Evolutionary conservation across 2,797 vertebrate species (phyloP), one percentile per base, ranked within the genome.

Genomic region (Eulemur coronatus): DNA sequence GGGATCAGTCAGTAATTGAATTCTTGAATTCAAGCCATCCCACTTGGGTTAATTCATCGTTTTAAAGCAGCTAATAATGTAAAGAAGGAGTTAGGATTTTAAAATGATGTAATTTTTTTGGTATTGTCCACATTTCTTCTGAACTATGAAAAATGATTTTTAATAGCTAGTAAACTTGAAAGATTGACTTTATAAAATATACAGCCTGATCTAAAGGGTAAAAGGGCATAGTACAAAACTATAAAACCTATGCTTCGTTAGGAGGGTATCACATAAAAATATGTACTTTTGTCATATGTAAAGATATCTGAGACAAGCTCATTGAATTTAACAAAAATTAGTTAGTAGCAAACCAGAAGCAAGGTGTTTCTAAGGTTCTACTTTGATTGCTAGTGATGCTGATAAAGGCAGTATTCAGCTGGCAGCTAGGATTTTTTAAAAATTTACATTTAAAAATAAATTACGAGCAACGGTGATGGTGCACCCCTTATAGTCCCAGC

Each of bases 191-290:
- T 10, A 70, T 69, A 79, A 69, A 73, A 24, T 90, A 87, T 93
- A 84, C 57, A 70, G 72, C 86, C 48, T 96, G 35, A 95, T 59
- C 52, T 91, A 59, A 89, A 97, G 86, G 33, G 22, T 52, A 41
- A 81, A 72, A 61, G 35, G 33, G 41, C 28, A 57, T 63, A 86
- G 70, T 48, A 81, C 14, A 38, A 92, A 89, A 73, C 43, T 59
- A 63, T 63, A 87, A 90, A 70, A 55, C 15, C 17, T 69, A 38
- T 63, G 50, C n/a, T 90, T 50, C 75, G 13, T 48, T 89, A 79
- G 69, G 67, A 93, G 10, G 24, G 7, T 41, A 24, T 52, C 14
- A 20, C 7, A 33, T 35, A 79, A 82, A 80, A 92, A 75, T 41
- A 67, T 1, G 15, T 76, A 61, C 1, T 76, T 84, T 87, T 43